Conservation (phyloP, 1,140 invertebrate genomes). For the Caenorhabditis tropicalis region DNA sequence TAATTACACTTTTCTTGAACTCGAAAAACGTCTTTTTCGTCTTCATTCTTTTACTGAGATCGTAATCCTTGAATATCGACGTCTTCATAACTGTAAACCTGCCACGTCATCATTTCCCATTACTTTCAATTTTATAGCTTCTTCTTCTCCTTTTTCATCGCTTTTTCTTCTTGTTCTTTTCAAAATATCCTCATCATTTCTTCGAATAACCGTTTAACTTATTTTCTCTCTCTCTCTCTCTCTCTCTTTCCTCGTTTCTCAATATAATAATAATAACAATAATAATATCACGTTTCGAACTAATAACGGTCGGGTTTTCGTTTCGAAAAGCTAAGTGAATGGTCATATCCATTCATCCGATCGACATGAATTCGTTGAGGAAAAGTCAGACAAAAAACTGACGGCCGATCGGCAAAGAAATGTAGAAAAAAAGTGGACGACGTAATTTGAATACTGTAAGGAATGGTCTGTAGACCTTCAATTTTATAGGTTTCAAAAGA, state of each 20-base stretch:
- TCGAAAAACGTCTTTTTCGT: neutral
- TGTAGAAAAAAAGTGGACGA: neutral
- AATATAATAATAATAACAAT: slow-evolving; percentile 38
- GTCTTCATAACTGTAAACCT: slow-evolving; percentile 19
- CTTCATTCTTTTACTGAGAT: neutral
- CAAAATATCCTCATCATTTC: neutral
- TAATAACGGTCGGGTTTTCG: slow-evolving; percentile 19
- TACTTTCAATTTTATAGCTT: slow-evolving; percentile 9
- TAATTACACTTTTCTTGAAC: neutral
- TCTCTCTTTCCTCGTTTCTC: neutral
- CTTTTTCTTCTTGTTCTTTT: neutral
- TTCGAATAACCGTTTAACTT: neutral
- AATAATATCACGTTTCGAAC: slow-evolving; percentile 45
- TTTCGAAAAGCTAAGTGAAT: neutral
- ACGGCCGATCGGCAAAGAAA: neutral
- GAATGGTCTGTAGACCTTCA: neutral
- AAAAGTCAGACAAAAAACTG: neutral
- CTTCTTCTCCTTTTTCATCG: neutral
- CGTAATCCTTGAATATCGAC: neutral
- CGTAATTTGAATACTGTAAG: slow-evolving; percentile 27
- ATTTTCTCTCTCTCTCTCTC: neutral
- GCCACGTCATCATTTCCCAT: neutral
- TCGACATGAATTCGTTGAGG: slow-evolving; percentile 41
- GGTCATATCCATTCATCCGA: slow-evolving; percentile 43
- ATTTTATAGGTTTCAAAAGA: too few relatives aligned